Base-by-base conservation (phyloP, 2,113 vertebrate genomes). In the Bungarus multicinctus region DNA sequence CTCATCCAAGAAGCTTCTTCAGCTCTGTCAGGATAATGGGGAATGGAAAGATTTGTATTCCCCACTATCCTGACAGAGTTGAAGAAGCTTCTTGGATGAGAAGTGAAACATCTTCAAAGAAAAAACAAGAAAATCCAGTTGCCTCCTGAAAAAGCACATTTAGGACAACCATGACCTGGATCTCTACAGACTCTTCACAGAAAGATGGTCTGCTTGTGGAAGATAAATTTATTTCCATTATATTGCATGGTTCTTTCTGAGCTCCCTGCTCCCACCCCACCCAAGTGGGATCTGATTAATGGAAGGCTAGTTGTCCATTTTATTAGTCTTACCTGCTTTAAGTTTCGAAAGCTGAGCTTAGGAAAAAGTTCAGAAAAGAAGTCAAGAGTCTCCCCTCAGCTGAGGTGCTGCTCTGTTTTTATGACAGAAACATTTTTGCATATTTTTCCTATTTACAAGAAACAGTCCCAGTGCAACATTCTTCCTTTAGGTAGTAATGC, bases 381-480 rank as follows among this genome's bases (percentile, higher is more conserved):
- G 85, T 2, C 58, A 0, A 43, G 14, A 53, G 30, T 23, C 45
- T 87, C 34, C 54, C 3, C 0, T 87, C 69, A 47, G 86, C 81
- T 90, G 34, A 85, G 87, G 20, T 9, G 1, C 0, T 52, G 23
- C 69, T 52, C 7, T 90, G 91, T 86, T 91, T 12, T 53, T 93
- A 87, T 93, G 74, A 58, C 57, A 58, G 57, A 23, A 95, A 95
- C 7, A 93, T 58, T 60, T 0, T 43, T 94, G 53, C 1, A 89
- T 10, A 58, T 85, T 81, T 85, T 47, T 85, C 20, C 53, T 27
- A 54, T 25, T 16, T 64, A 27, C 9, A 88, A 92, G n/a, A 54
- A 53, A 69, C 39, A 0, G 69, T 88, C 39, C 86, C n/a, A 54
- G 5, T 50, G 39, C 30, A 50, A 34, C 34, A 10, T 87, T n/a